A percentile compares a stretch with the other conserved stretches of the same genome.
phyloP scores from a whole-genome alignment of 2,113 vertebrate genomes.

The Stigmatopora nigra region DNA sequence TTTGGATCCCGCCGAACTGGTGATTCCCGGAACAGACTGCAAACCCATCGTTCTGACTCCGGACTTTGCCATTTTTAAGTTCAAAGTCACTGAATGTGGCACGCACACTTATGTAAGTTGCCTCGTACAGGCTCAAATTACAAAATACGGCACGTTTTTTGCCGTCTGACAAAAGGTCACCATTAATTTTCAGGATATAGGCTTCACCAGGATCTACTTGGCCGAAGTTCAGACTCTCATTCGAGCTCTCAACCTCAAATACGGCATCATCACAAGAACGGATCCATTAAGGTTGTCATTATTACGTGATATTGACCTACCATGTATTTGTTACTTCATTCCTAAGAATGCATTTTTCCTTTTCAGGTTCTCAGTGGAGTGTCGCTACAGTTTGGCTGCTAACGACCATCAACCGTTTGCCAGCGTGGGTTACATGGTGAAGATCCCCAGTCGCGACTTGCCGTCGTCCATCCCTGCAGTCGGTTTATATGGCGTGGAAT shows the following conservation, averaged over 20 bases:
- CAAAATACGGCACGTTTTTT: neutral
- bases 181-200: constrained; percentile 36
- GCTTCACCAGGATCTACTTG: constrained; percentile 39
- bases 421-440: constrained; percentile 60
- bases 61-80: constrained; percentile 63
- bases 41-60: constrained; percentile 46
- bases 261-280: constrained; percentile 53
- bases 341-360: neutral
- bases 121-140: too few species aligned
- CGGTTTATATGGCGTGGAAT: constrained; percentile 46
- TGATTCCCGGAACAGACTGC: constrained; percentile 45
- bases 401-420: neutral
- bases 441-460: constrained; percentile 14
- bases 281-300: constrained; percentile 47
- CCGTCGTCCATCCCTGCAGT: constrained; percentile 4
- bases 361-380: constrained; percentile 63
- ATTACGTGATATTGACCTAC: neutral
- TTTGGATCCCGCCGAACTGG: constrained; percentile 43
- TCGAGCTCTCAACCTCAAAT: constrained; percentile 49
- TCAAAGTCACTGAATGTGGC: constrained; percentile 63
- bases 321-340: neutral
- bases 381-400: constrained; percentile 46
- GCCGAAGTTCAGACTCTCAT: constrained; percentile 53
- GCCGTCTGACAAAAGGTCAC: neutral
- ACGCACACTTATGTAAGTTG: constrained; percentile 56